Evolutionary conservation across 1,140 invertebrate genomes (phyloP).

Genomic region (Venturia canescens): DNA sequence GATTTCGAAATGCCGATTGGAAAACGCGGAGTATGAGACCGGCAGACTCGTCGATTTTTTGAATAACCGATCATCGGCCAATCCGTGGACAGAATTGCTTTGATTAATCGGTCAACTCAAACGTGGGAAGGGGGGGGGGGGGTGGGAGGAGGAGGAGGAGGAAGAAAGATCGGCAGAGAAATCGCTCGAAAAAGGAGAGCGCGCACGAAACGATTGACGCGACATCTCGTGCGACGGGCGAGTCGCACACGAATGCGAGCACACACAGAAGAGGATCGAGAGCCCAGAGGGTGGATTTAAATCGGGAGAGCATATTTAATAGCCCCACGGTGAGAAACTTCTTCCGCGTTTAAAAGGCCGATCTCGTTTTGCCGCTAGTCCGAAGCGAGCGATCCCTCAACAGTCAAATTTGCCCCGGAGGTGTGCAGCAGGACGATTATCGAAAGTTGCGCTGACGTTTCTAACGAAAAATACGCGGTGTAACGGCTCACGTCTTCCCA

Average conservation of each 20-base stretch:
- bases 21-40: no score
- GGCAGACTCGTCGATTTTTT: no score
- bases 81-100: not conserved
- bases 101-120: constrained; percentile 20
- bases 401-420: constrained; percentile 37
- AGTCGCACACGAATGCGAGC: not conserved
- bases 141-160: not conserved
- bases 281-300: constrained; percentile 31
- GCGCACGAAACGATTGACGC: not conserved
- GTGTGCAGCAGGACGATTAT: constrained; percentile 22
- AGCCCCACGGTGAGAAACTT: constrained; percentile 34
- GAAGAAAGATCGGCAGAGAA: not conserved
- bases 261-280: not conserved
- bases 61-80: no score
- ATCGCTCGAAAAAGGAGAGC: not conserved
- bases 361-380: constrained; percentile 7
- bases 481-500: not conserved
- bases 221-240: constrained; percentile 4
- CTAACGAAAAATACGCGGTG: constrained; percentile 3
- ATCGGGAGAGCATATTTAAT: constrained; percentile 19
- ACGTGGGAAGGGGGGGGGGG: not conserved
- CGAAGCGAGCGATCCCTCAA: constrained; percentile 13
- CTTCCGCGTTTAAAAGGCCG: constrained; percentile 34
- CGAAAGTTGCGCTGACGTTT: constrained; percentile 22
- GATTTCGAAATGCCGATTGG: no score